Evolutionary conservation across 2,113 vertebrate species (phyloP).

Genomic region (Dasyurus viverrinus): DNA sequence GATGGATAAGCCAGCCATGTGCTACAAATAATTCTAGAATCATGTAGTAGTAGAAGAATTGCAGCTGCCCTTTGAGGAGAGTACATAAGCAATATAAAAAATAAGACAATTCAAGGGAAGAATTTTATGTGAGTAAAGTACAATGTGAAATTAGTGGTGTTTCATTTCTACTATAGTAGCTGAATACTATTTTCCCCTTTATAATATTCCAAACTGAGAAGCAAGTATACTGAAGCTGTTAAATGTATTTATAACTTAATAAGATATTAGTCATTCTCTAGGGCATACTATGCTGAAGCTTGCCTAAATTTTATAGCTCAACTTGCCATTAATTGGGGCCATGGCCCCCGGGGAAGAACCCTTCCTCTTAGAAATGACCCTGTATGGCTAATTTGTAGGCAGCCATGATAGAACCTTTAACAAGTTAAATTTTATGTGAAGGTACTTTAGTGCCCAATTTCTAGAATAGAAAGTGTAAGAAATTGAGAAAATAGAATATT

Average conservation of each 20-base stretch:
- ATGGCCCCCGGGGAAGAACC: not conserved
- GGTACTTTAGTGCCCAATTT: not conserved
- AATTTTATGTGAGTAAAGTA: slow-evolving; percentile 48
- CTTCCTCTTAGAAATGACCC: slow-evolving; percentile 40
- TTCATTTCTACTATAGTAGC: slow-evolving; percentile 43
- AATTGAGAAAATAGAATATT: not conserved
- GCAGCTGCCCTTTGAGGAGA: slow-evolving; percentile 2
- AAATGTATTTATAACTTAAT: slow-evolving; percentile 78
- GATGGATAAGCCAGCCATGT: slow-evolving; percentile 23
- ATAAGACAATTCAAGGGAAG: slow-evolving; percentile 31
- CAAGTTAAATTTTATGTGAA: not conserved
- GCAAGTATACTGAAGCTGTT: slow-evolving; percentile 53
- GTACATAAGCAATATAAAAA: not conserved
- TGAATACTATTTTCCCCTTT: slow-evolving; percentile 44
- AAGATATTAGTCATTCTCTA: slow-evolving; percentile 63
- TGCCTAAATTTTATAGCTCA: slow-evolving; percentile 48
- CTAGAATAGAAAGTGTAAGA: not conserved
- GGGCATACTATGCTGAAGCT: slow-evolving; percentile 42
- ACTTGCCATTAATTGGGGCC: slow-evolving; percentile 57
- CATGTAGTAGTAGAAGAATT: not conserved
- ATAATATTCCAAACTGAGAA: slow-evolving; percentile 66
- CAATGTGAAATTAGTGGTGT: slow-evolving; percentile 18
- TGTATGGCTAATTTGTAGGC: slow-evolving; percentile 53
- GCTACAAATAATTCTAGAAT: not conserved
- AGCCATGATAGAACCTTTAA: slow-evolving; percentile 54